Percentiles rank a stretch among this genome's conserved stretches.
These are phyloP conservation scores for Metopia argyrocephala DNA, from an alignment of 2,888 invertebrate species.

Conservation along the genomic window DNA sequence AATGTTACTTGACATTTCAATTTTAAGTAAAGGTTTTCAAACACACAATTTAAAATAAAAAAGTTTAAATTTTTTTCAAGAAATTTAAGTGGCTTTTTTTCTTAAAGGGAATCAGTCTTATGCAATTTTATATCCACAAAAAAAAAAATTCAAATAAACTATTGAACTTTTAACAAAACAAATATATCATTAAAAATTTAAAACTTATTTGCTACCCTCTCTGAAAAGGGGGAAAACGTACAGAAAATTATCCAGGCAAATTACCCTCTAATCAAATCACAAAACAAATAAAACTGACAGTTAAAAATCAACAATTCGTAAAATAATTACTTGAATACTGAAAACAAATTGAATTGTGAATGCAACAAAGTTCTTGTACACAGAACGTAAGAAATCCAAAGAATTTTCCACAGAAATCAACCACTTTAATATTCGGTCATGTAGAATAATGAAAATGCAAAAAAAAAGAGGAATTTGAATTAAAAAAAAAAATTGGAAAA, in stretches of 20 bases:
- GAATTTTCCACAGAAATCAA: constrained; percentile 56
- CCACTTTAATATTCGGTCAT: constrained; percentile 52
- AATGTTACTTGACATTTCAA: constrained; percentile 57
- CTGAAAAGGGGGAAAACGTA: neutral
- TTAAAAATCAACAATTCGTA: constrained; percentile 62
- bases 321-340: constrained; percentile 38
- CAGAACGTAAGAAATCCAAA: constrained; percentile 45
- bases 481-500: constrained; percentile 28
- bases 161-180: constrained; percentile 34
- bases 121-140: neutral
- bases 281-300: constrained; percentile 61
- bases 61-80: neutral
- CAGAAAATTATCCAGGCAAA: constrained; percentile 29
- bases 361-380: constrained; percentile 41
- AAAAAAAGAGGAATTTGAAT: constrained; percentile 9
- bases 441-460: constrained; percentile 44
- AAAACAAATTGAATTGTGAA: constrained; percentile 12
- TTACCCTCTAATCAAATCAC: constrained; percentile 63
- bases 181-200: constrained; percentile 59
- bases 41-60: neutral
- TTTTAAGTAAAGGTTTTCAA: constrained; percentile 11
- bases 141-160: constrained; percentile 22
- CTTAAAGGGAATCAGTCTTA: neutral
- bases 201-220: constrained; percentile 2
- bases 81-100: neutral